These are phyloP conservation scores for Hirtodrosophila duncani DNA, from an alignment of 2,888 invertebrate genomes.

Conservation along the genomic window DNA sequence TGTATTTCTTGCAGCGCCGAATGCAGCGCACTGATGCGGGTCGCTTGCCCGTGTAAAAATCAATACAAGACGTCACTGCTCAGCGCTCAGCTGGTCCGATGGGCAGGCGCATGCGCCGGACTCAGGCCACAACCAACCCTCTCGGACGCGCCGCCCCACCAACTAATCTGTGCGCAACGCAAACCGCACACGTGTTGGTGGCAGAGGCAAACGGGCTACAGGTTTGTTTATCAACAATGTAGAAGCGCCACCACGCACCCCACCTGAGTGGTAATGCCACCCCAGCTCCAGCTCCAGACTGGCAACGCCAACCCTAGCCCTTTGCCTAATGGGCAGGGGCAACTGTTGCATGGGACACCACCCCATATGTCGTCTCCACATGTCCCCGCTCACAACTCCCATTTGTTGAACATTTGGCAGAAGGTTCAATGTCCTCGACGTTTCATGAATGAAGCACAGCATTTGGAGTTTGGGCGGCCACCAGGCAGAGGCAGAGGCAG, in stretches of 20 bases:
- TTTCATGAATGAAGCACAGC: slow-evolving; percentile 55
- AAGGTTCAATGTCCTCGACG: slow-evolving; percentile 61
- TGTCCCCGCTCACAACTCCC: slow-evolving; percentile 25
- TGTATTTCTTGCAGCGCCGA: slow-evolving; percentile 16
- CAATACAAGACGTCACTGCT: slow-evolving; percentile 53
- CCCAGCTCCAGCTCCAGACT: no score
- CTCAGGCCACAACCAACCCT: background rate
- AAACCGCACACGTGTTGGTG: slow-evolving; percentile 54
- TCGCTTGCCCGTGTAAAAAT: slow-evolving; percentile 36
- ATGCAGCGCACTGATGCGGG: slow-evolving; percentile 41
- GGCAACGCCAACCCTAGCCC: no score
- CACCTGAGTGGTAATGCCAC: slow-evolving; percentile 42
- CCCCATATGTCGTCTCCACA: background rate
- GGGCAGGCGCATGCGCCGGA: slow-evolving; percentile 43
- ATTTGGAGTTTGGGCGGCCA: slow-evolving; percentile 2
- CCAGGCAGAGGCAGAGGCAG: background rate
- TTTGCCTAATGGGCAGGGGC: no score
- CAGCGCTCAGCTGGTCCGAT: slow-evolving; percentile 51
- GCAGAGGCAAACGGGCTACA: slow-evolving; percentile 66
- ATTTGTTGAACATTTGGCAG: slow-evolving; percentile 54
- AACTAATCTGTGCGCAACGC: background rate
- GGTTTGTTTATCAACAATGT: slow-evolving; percentile 69
- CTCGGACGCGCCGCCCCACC: slow-evolving; percentile 15
- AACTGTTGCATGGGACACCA: slow-evolving; percentile 51
- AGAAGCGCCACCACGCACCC: slow-evolving; percentile 46